These are phyloP conservation scores for Atherinomorus stipes DNA, from an alignment of 2,113 vertebrate genomes.

Conservation along the genomic window DNA sequence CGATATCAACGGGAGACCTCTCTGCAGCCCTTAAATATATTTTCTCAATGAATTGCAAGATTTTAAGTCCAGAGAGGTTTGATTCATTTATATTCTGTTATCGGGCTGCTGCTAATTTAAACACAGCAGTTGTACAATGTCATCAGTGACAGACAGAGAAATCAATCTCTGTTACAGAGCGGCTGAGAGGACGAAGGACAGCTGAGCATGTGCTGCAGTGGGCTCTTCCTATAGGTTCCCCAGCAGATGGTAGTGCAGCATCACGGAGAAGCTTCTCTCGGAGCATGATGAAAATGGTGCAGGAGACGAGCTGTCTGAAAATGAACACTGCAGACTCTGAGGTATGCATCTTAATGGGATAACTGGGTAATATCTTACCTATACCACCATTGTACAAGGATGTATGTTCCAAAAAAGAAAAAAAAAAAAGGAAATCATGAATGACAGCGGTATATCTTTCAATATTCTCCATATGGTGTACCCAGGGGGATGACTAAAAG, in stretches of 20 bases:
- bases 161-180: conserved; percentile 63
- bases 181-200: conserved; percentile 12
- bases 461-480: conserved; percentile 68
- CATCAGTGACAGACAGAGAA: conserved; percentile 73
- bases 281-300: conserved; percentile 67
- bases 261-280: conserved; percentile 42
- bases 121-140: conserved; percentile 72
- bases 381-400: conserved; percentile 62
- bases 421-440: conserved; percentile 43
- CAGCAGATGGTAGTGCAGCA: conserved; percentile 81
- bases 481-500: conserved; percentile 69
- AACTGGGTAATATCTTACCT: conserved; percentile 70
- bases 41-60: conserved; percentile 49
- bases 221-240: conserved; percentile 42
- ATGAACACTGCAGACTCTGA: conserved; percentile 66
- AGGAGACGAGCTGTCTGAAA: conserved; percentile 67
- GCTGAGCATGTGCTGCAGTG: conserved; percentile 4
- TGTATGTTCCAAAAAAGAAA: conserved; percentile 54
- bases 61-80: conserved; percentile 58
- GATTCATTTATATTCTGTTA: conserved; percentile 70
- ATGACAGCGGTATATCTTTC: conserved; percentile 70
- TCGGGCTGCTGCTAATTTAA: conserved; percentile 67
- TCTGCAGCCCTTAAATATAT: conserved; percentile 48
- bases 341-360: conserved; percentile 67
- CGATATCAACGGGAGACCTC: conserved; percentile 49